Base-by-base conservation (phyloP, 2,113 vertebrate species). In the Callaeas wilsoni region DNA sequence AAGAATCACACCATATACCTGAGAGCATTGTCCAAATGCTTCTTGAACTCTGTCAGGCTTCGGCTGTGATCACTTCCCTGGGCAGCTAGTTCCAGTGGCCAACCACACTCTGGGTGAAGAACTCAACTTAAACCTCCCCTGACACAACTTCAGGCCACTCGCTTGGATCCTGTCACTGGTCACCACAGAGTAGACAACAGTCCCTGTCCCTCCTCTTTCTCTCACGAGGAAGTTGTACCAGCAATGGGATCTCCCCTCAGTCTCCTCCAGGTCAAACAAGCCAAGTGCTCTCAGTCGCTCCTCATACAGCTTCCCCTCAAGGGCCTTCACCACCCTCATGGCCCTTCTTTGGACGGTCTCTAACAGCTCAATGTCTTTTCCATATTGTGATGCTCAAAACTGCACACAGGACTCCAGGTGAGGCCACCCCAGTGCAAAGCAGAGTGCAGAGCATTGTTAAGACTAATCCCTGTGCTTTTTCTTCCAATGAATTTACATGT, bases 221-320 rank as follows among this genome's bases (percentile, higher is more conserved):
- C 32, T 73, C 5, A 15, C 1, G 1, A 42, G 17, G 21, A 64
- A 73, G 25, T 4, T 39, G 26, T 35, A 9, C 9, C 18, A 50
- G 27, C 50, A 33, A 0, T 49, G 32, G 57, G 50, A 10, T 50
- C 12, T 65, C 59, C 18, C 8, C 59, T 50, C 37, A 65, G 33
- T 29, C 37, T 81, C 27, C 11, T 32, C 52, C 23, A 39, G 33
- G 68, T 12, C 18, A 22, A 67, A 67, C 12, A 74, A 12, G 4
- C 10, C 19, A 13, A 33, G 23, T 39, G 8, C 2, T 17, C 60
- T 74, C 52, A 59, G 33, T 1, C 0, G 0, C 16, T 60, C 39
- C 23, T 82, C 69, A 39, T 5, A 9, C 0, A 0, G 22, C n/a
- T 82, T 75, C 16, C 9, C 7, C 23, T 75, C 3, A 16, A n/a